Conservation (phyloP, 1,140 invertebrate species). For the Pseudobourletiella spinata region DNA sequence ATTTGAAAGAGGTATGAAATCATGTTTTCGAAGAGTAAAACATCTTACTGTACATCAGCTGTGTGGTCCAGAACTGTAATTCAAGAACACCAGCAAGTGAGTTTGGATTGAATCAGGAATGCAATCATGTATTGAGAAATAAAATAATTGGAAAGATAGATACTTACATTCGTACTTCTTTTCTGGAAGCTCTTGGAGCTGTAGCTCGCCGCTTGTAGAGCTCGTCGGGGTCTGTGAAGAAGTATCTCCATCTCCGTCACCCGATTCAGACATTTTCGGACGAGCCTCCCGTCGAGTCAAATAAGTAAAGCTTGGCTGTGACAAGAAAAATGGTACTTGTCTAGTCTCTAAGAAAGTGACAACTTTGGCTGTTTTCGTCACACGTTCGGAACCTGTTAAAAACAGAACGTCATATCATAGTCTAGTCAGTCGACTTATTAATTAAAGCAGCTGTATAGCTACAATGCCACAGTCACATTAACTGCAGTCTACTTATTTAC, state of each 20-base stretch:
- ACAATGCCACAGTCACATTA: too few relatives aligned
- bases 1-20: background rate
- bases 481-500: too few relatives aligned
- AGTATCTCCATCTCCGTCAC: background rate
- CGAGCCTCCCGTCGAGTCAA: background rate
- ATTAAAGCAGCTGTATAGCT: too few relatives aligned
- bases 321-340: too few relatives aligned
- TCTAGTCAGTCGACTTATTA: too few relatives aligned
- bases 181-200: slow-evolving; percentile 42
- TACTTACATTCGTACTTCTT: slow-evolving; percentile 63
- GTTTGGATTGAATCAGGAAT: background rate
- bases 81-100: slow-evolving; percentile 32
- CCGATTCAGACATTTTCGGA: background rate
- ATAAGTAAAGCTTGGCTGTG: background rate
- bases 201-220: background rate
- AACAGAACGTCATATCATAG: too few relatives aligned
- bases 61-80: slow-evolving; percentile 91
- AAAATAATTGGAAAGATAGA: background rate
- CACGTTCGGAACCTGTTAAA: too few relatives aligned
- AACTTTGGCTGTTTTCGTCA: too few relatives aligned
- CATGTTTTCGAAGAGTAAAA: slow-evolving; percentile 38
- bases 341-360: too few relatives aligned
- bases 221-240: background rate
- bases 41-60: slow-evolving; percentile 90
- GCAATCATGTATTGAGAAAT: background rate